Evolutionary conservation across 1,140 invertebrate species (phyloP), one percentile per base, ranked within the genome.

Genomic region (Drosophila ananassae): DNA sequence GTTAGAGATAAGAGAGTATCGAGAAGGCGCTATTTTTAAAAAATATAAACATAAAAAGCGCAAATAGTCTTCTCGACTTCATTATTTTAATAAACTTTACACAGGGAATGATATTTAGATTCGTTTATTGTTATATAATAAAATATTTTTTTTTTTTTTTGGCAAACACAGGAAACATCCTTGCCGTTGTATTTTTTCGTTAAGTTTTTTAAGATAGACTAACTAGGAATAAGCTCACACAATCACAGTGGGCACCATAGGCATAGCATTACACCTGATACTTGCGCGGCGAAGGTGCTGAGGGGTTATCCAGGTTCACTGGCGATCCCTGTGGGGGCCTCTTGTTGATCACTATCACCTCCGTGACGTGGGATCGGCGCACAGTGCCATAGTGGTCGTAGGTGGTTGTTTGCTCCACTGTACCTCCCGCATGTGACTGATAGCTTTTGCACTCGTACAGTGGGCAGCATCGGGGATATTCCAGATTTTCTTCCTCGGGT

Each of bases 391-490:
- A 59, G 21, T 90, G 90, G 61, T 90, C 71, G 9, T 81, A 91
- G 0, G 69, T 87, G 44, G 73, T 68, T 6, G 55, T 91, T 21
- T 79, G 60, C 30, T 89, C 77, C 62, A 75, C 12, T 3, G 69
- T 54, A 1, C 83, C 75, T 2, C 57, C 59, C 2, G 66, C 34
- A 59, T 66, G 67, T 0, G 52, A 34, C 22, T 57, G 39, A 37
- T 87, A 74, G 32, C 39, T 77, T 51, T 78, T 84, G 62, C 90
- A 91, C 34, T 82, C 74, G 51, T 87, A 90, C 28, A 81, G 22
- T 1, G 90, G 87, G 56, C 90, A 91, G 25, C 90, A 91, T n/a
- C 60, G 56, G 6, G 90, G 90, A 77, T 90, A 91, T 5, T 77
- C 68, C 5, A 76, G 41, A 55, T 76, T 74, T 9, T 52, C 12